Base-by-base conservation (phyloP, 2,888 invertebrate species). In the Mamestra brassicae region DNA sequence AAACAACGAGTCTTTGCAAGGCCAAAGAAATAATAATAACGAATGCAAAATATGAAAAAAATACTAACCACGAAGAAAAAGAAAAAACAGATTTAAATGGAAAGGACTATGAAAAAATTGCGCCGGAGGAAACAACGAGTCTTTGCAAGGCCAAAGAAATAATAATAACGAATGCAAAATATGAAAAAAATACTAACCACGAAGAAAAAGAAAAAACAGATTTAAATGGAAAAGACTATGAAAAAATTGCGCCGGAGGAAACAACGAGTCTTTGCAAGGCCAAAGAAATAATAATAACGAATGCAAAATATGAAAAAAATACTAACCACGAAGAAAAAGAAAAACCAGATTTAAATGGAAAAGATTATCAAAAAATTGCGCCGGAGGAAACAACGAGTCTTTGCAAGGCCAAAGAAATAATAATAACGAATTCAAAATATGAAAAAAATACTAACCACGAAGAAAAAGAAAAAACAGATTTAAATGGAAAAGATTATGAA, bases 341-440 rank as follows among this genome's bases (percentile, higher is more conserved):
- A 38, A 38, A 1, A 38, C 1, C 42, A 42, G 42, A 7, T n/a
- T 47, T 38, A 58, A 54, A 4, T 45, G 13, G 4, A 52, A 50
- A 57, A 47, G 47, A 13, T 3, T 47, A 4, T 47, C 13, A 63
- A 50, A 15, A 63, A 8, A 62, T 47, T 45, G 26, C 17, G 13
- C 0, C 26, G 26, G 1, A 26, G 26, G 26, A 26, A 26, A 26
- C 1, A 26, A 26, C 26, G 26, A 26, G 26, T 26, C 2, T 45
- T 45, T 74, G 47, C 38, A 34, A 75, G n/a, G 47, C 55, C 15
- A 15, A n/a, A 13, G 8, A 13, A 47, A 64, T 34, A 36, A 36
- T 63, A 17, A n/a, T 45, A 47, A 47, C 17, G 50, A 61, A 13
- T 1, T 47, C 47, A 47, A 47, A 47, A 13, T 4, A 15, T 47